phyloP scores from a whole-genome alignment of 2,113 vertebrate genomes.

The Gobio gobio region DNA sequence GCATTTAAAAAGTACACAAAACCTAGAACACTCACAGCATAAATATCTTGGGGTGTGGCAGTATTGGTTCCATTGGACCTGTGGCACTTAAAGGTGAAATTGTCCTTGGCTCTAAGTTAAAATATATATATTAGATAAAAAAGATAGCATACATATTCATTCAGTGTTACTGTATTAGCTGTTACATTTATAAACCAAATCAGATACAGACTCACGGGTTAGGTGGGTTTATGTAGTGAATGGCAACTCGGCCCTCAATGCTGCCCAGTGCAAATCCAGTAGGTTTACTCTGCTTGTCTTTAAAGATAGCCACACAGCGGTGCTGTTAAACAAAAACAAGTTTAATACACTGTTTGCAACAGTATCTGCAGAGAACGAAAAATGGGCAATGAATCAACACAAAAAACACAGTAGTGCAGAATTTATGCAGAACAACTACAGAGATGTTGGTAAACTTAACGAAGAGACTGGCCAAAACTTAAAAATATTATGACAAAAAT shows the following conservation, averaged over 20 bases:
- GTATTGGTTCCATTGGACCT: conserved; percentile 99
- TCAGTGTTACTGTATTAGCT: not conserved
- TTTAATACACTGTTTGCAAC: not conserved
- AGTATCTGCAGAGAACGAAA: not conserved
- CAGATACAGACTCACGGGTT: conserved; percentile 88
- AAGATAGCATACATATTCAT: conserved; percentile 12
- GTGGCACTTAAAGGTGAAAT: conserved; percentile 99
- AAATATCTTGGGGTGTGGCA: conserved; percentile 96
- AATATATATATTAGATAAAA: conserved; percentile 14
- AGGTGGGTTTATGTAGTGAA: conserved; percentile 97
- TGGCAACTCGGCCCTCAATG: conserved; percentile 96
- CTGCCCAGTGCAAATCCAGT: conserved; percentile 98
- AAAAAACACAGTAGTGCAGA: not conserved
- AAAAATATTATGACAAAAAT: no score
- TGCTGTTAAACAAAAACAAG: conserved; percentile 76
- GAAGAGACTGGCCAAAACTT: no score
- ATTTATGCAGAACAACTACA: not conserved
- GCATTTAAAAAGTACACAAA: not conserved
- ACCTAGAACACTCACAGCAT: conserved; percentile 82
- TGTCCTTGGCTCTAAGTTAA: conserved; percentile 91
- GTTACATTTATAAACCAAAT: not conserved
- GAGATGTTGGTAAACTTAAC: not conserved
- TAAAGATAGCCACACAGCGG: conserved; percentile 98
- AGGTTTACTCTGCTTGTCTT: conserved; percentile 99
- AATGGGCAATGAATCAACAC: not conserved